Evolutionary conservation across 2,888 invertebrate genomes (phyloP), one percentile per base, ranked within the genome.

Genomic region (Luffia ferchaultella): DNA sequence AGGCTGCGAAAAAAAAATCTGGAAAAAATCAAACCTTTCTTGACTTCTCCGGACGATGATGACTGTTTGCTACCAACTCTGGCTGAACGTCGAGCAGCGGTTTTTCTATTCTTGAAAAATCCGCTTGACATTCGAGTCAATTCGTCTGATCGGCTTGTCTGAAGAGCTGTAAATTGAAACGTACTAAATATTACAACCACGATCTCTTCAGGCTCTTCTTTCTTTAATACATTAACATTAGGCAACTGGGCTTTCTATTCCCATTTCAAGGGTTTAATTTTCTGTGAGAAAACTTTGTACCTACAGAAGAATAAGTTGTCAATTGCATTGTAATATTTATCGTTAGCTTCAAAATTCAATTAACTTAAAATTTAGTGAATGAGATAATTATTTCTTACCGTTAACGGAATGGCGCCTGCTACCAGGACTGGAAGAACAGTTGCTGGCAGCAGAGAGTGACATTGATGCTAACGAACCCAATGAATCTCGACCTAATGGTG

Each of bases 391-490:
- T 42, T n/a, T 3, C 86, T 86, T 76, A 92, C 92, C 89, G 59
- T 91, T 92, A 42, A 92, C 90, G 53, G 92, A 93, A 78, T 93
- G 93, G 60, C 93, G 86, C 63, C 93, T 85, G 59, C 90, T 89
- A 9, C 91, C 86, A 12, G 93, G 93, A 70, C 93, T 92, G 17
- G 91, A 91, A 0, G 91, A 92, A 56, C 90, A 90, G 64, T 91
- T 92, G 68, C 92, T 93, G 57, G 92, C 88, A 18, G 92, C 92
- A 2, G 92, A 89, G 64, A 91, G 72, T 1, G 90, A 90, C 85
- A 91, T 91, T 1, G 92, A 91, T 65, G 92, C 90, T 18, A 93
- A 76, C 1, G 93, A 93, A 16, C 91, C 91, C 2, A 89, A 83
- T 41, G 88, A 87, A 50, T 89, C 89, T 40, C 86, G 79, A 3